Conservation (phyloP, 1,140 invertebrate genomes). For the Acromyrmex charruanus region DNA sequence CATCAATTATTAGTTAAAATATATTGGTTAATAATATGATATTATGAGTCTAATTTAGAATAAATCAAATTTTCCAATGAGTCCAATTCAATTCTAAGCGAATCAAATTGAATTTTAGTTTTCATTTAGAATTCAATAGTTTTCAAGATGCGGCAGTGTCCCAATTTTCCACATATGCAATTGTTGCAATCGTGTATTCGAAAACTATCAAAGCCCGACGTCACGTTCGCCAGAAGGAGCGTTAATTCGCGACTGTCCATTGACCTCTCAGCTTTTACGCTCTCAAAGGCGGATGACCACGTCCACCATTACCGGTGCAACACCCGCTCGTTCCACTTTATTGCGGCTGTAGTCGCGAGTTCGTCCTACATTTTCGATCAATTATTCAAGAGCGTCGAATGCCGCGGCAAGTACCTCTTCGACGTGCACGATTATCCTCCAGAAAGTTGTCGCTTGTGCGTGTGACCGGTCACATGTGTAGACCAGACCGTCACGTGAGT, state of each 20-base stretch:
- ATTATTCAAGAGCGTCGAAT: slow-evolving; percentile 76
- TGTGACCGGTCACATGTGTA: slow-evolving; percentile 65
- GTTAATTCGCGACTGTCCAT: slow-evolving; percentile 54
- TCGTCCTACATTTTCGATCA: slow-evolving; percentile 78
- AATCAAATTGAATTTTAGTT: slow-evolving; percentile 20
- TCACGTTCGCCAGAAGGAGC: slow-evolving; percentile 19
- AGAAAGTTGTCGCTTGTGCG: slow-evolving; percentile 57
- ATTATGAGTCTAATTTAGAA: background rate
- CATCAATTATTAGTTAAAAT: background rate
- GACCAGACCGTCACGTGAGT: slow-evolving; percentile 62
- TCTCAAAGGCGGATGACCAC: slow-evolving; percentile 39
- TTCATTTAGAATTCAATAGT: background rate
- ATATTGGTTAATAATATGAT: background rate
- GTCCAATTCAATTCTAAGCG: background rate
- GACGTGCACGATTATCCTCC: slow-evolving; percentile 21
- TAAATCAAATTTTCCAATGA: slow-evolving; percentile 5
- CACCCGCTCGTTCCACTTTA: slow-evolving; percentile 68
- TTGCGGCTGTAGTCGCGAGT: slow-evolving; percentile 71
- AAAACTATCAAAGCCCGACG: slow-evolving; percentile 26
- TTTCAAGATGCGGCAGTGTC: background rate
- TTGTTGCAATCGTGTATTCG: background rate
- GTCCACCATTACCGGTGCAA: slow-evolving; percentile 35
- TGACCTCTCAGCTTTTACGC: slow-evolving; percentile 59
- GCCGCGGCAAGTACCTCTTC: slow-evolving; percentile 26
- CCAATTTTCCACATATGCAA: background rate